Percentiles rank a stretch among this genome's conserved stretches.
Conservation (phyloP, 2,888 invertebrate species). For the Erebia aethiops region DNA sequence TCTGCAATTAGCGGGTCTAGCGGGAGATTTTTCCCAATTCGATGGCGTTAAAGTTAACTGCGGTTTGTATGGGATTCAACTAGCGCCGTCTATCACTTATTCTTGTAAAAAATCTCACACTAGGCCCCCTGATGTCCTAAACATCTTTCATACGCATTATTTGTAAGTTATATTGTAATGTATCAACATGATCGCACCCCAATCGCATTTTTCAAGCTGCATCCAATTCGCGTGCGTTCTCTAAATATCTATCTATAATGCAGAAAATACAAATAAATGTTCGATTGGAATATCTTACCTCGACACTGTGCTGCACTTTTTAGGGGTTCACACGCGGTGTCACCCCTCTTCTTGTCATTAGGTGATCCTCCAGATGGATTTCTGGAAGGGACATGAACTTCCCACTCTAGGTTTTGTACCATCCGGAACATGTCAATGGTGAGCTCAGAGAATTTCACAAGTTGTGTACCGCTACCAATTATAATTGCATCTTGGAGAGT, state of each 20-base stretch:
- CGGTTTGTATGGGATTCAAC: no score
- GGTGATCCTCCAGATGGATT: conserved; percentile 81
- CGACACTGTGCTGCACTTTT: conserved; percentile 6
- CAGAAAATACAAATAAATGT: background rate
- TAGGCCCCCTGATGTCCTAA: no score
- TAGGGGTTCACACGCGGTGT: background rate
- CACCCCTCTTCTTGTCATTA: conserved; percentile 6
- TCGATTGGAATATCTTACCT: conserved; percentile 5
- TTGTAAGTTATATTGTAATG: no score
- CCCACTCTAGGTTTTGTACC: conserved; percentile 96
- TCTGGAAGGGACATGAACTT: conserved; percentile 92
- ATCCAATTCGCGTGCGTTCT: background rate
- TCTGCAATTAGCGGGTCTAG: no score
- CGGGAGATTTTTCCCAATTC: no score
- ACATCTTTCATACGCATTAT: no score
- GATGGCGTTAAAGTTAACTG: no score
- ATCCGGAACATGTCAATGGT: conserved; percentile 99
- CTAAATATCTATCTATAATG: no score
- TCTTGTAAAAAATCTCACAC: no score
- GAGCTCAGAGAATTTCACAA: conserved; percentile 97
- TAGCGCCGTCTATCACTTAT: no score
- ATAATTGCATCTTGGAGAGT: conserved; percentile 96
- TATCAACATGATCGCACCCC: no score
- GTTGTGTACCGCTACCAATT: conserved; percentile 95
- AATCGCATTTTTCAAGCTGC: no score